Percentiles rank a stretch among this genome's conserved stretches.
These are phyloP conservation scores for Camponotus fellah DNA, from an alignment of 2,888 invertebrate species.

Conservation along the genomic window DNA sequence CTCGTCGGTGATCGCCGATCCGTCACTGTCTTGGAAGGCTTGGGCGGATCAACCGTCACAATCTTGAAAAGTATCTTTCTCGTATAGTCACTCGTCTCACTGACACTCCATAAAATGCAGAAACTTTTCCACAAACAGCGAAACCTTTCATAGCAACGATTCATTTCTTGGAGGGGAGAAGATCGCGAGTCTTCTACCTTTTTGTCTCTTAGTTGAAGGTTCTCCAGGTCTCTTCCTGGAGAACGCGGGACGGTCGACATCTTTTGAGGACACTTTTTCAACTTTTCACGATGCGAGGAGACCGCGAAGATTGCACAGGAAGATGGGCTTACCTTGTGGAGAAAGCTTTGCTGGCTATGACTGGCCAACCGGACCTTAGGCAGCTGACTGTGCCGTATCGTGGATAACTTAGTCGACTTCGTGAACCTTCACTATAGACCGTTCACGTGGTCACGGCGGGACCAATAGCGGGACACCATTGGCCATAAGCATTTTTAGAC, in stretches of 20 bases:
- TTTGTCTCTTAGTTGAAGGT: slow-evolving; percentile 6
- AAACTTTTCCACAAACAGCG: slow-evolving; percentile 29
- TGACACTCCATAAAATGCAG: slow-evolving; percentile 63
- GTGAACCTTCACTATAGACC: slow-evolving; percentile 87
- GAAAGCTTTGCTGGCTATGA: slow-evolving; percentile 82
- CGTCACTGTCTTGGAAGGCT: slow-evolving; percentile 36
- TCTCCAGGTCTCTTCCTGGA: slow-evolving; percentile 14
- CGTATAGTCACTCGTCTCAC: slow-evolving; percentile 65
- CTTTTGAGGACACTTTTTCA: slow-evolving; percentile 13
- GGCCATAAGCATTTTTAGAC: slow-evolving; percentile 84
- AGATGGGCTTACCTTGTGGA: slow-evolving; percentile 74
- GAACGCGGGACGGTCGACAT: slow-evolving; percentile 18
- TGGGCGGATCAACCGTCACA: slow-evolving; percentile 44
- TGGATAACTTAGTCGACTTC: slow-evolving; percentile 75
- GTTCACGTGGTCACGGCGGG: slow-evolving; percentile 71
- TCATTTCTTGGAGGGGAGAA: background rate
- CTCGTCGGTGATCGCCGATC: slow-evolving; percentile 35
- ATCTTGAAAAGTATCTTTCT: slow-evolving; percentile 57
- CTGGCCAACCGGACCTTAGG: slow-evolving; percentile 87
- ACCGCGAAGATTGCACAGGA: background rate
- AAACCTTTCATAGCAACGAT: slow-evolving; percentile 16
- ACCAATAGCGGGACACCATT: slow-evolving; percentile 73
- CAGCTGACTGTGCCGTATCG: slow-evolving; percentile 89
- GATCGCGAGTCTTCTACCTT: slow-evolving; percentile 23
- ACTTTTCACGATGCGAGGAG: background rate